These are phyloP conservation scores for Agrilus mali DNA, from an alignment of 2,888 invertebrate species.

Conservation along the genomic window DNA sequence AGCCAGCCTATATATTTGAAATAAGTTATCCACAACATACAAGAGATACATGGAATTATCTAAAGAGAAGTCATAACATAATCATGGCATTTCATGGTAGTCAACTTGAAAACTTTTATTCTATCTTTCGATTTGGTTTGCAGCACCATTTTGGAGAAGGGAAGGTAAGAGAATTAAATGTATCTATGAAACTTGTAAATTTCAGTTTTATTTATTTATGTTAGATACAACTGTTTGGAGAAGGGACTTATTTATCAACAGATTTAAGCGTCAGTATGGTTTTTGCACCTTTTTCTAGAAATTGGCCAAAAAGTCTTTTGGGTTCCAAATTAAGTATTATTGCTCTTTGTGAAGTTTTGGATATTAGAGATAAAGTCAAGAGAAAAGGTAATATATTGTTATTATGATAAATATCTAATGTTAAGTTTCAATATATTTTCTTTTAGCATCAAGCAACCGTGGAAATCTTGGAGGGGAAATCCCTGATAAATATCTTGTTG, in stretches of 20 bases:
- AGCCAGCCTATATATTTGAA: constrained; percentile 59
- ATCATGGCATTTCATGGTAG: constrained; percentile 68
- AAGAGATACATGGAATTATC: constrained; percentile 47
- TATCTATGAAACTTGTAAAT: neutral
- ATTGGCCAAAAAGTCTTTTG: constrained; percentile 64
- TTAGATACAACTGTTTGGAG: constrained; percentile 53
- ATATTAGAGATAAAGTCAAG: constrained; percentile 51
- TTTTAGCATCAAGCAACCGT: constrained; percentile 14
- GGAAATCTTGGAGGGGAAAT: constrained; percentile 32
- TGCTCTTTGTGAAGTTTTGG: constrained; percentile 68
- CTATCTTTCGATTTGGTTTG: constrained; percentile 64
- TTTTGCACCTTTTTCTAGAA: constrained; percentile 59
- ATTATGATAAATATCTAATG: neutral
- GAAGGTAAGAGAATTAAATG: constrained; percentile 13
- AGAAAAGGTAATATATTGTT: constrained; percentile 31
- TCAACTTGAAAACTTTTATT: constrained; percentile 68
- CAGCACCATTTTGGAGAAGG: constrained; percentile 49
- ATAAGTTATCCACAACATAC: constrained; percentile 41
- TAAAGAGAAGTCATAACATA: constrained; percentile 41
- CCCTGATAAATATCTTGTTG: constrained; percentile 60
- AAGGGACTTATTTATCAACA: constrained; percentile 63
- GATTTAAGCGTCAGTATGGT: constrained; percentile 60
- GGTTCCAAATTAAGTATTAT: constrained; percentile 67
- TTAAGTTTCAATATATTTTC: constrained; percentile 10
- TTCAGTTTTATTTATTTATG: constrained; percentile 9